Conservation (phyloP, 2,888 invertebrate genomes). For the Diaperis boleti region DNA sequence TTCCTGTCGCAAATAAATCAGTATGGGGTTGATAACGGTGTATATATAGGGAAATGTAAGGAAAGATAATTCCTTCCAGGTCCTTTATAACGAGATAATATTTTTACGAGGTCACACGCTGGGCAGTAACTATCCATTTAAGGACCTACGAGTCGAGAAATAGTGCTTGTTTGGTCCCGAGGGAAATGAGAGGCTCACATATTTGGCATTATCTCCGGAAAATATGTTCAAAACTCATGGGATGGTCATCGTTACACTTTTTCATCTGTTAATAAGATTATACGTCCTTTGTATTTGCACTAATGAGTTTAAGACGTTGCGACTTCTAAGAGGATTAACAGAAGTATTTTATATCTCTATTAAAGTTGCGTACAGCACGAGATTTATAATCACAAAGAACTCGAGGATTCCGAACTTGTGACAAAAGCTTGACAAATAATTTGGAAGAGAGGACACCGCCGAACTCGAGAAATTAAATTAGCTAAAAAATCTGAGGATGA, state of each 20-base stretch:
- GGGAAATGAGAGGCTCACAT: slow-evolving; percentile 62
- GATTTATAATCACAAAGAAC: slow-evolving; percentile 28
- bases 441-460: too few relatives aligned
- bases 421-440: slow-evolving; percentile 35
- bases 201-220: slow-evolving; percentile 61
- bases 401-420: slow-evolving; percentile 11
- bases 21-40: slow-evolving; percentile 16
- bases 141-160: slow-evolving; percentile 59
- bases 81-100: slow-evolving; percentile 57
- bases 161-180: slow-evolving; percentile 60
- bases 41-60: slow-evolving; percentile 36
- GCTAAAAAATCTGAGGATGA: too few relatives aligned
- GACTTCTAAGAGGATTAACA: slow-evolving; percentile 28
- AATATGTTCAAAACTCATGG: slow-evolving; percentile 59
- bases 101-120: slow-evolving; percentile 61
- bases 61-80: slow-evolving; percentile 36
- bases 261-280: slow-evolving; percentile 52
- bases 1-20: too few relatives aligned
- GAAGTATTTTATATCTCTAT: slow-evolving; percentile 32
- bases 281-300: slow-evolving; percentile 40
- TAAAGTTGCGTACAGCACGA: slow-evolving; percentile 16
- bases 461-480: too few relatives aligned
- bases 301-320: slow-evolving; percentile 38
- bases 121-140: slow-evolving; percentile 62
- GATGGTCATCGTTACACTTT: slow-evolving; percentile 58